Conservation (phyloP, 2,888 invertebrate genomes). For the Limnephilus marmoratus region DNA sequence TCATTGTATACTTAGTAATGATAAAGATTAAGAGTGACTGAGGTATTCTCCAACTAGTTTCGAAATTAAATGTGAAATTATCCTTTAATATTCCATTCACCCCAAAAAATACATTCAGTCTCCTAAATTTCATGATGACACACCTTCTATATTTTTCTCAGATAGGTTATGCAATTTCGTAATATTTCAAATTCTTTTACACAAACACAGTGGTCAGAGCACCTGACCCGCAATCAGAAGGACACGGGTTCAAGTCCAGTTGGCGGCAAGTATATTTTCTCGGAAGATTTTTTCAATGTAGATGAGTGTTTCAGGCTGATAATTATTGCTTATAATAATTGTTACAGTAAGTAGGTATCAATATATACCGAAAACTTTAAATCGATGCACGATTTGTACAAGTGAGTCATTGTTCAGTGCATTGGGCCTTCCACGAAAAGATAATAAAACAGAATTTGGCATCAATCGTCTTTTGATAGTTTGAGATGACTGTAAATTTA, state of each 20-base stretch:
- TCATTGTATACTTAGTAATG: no score
- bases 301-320: no score
- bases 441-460: background rate
- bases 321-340: no score
- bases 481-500: no score
- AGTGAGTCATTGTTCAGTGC: background rate
- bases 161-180: background rate
- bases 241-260: no score
- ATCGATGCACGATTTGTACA: background rate
- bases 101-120: background rate
- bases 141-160: background rate
- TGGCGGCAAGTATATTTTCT: no score
- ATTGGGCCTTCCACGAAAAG: background rate
- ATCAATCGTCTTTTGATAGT: no score
- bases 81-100: background rate
- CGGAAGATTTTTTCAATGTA: no score
- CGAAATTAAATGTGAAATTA: background rate
- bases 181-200: background rate
- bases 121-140: background rate
- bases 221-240: no score
- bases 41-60: background rate
- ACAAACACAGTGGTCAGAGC: no score
- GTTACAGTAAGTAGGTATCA: no score
- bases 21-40: no score
- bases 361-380: background rate